A percentile compares a stretch with the other conserved stretches of the same genome.
phyloP scores from a whole-genome alignment of 2,888 invertebrate genomes.

The Galeopsomyia nigrocyanea region DNA sequence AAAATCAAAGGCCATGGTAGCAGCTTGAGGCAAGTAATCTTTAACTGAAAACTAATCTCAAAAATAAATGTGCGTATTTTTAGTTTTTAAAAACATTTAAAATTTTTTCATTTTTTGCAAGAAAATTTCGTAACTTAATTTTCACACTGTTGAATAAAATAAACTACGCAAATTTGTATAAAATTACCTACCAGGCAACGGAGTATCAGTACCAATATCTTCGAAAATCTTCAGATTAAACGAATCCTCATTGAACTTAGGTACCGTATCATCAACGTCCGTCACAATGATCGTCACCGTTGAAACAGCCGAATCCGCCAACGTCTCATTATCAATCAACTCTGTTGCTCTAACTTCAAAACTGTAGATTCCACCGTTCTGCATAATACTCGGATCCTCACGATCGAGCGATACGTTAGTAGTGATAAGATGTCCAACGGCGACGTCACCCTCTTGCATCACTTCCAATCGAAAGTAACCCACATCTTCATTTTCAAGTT shows the following conservation, averaged over 20 bases:
- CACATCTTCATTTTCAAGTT: conserved; percentile 78
- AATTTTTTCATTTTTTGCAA: no score
- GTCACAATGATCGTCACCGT: conserved; percentile 83
- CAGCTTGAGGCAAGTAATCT: no score
- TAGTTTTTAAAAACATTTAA: not conserved
- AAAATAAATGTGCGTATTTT: not conserved
- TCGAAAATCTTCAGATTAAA: conserved; percentile 82
- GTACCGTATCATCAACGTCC: conserved; percentile 83
- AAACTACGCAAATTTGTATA: conserved; percentile 3
- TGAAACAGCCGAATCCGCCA: conserved; percentile 78
- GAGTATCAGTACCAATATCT: conserved; percentile 79
- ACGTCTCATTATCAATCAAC: conserved; percentile 78
- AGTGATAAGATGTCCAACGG: conserved; percentile 74
- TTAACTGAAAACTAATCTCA: not conserved
- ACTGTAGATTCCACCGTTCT: conserved; percentile 84
- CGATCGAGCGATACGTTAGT: conserved; percentile 79
- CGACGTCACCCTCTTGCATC: conserved; percentile 72
- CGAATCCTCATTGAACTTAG: conserved; percentile 77
- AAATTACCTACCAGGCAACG: conserved; percentile 70
- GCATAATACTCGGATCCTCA: conserved; percentile 80
- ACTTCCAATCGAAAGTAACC: conserved; percentile 77
- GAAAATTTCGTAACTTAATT: no score
- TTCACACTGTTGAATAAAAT: no score
- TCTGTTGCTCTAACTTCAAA: conserved; percentile 82
- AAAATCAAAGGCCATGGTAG: no score